Conservation (phyloP, 1,140 invertebrate genomes). For the Heliothis subflexa region DNA sequence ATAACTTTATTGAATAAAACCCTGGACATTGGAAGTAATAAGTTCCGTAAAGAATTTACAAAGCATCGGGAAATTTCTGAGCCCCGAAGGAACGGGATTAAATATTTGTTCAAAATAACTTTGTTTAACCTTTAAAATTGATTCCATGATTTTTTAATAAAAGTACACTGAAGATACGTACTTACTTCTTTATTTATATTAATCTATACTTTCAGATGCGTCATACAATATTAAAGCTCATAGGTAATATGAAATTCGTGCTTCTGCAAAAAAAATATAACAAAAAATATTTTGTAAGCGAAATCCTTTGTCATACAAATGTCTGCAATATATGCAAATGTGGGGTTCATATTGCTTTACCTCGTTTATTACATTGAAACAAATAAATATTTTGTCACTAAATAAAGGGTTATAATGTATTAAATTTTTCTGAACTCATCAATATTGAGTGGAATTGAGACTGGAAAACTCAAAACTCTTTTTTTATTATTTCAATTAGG, state of each 20-base stretch:
- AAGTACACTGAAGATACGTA: background rate
- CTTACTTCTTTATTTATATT: background rate
- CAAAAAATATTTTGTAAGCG: background rate
- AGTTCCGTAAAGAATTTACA: slow-evolving; percentile 30
- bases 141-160: slow-evolving; percentile 11
- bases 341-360: background rate
- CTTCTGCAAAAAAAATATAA: background rate
- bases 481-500: too few relatives aligned
- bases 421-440: slow-evolving; percentile 15
- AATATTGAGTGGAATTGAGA: slow-evolving; percentile 1
- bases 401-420: background rate
- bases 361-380: background rate
- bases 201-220: background rate
- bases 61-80: slow-evolving; percentile 22
- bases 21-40: slow-evolving; percentile 35
- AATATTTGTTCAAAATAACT: slow-evolving; percentile 30
- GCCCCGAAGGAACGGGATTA: slow-evolving; percentile 26
- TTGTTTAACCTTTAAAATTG: slow-evolving; percentile 30
- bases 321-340: background rate
- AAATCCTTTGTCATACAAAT: slow-evolving; percentile 21
- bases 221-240: background rate
- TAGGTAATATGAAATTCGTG: too few relatives aligned
- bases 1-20: slow-evolving; percentile 35
- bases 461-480: background rate
- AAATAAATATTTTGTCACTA: slow-evolving; percentile 15